Conservation (phyloP, 2,113 vertebrate genomes). For the Ovis aries region ARS-UI_Ramb_v3.0 NC_056067.1:12639001-12639500, state of each 20-base stretch:
- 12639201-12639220: not conserved
- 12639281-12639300: not conserved
- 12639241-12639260: not conserved
- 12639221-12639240: not conserved
- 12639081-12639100: not conserved
- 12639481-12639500: no score
- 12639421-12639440: no score
- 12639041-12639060: not conserved
- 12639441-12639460: no score
- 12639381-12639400: not conserved
- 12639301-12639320: not conserved
- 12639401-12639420: no score
- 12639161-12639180: fast-evolving
- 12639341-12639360: fast-evolving
- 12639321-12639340: fast-evolving
- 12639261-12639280: not conserved
- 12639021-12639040: not conserved
- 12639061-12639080: not conserved
- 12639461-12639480: no score
- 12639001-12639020: slow-evolving; percentile 25
- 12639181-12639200: not conserved
- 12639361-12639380: not conserved
- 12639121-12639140: fast-evolving
- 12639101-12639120: not conserved
- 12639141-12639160: not conserved